Evolutionary conservation across 2,888 invertebrate genomes (phyloP).

Genomic region (Oscheius sp.): DNA sequence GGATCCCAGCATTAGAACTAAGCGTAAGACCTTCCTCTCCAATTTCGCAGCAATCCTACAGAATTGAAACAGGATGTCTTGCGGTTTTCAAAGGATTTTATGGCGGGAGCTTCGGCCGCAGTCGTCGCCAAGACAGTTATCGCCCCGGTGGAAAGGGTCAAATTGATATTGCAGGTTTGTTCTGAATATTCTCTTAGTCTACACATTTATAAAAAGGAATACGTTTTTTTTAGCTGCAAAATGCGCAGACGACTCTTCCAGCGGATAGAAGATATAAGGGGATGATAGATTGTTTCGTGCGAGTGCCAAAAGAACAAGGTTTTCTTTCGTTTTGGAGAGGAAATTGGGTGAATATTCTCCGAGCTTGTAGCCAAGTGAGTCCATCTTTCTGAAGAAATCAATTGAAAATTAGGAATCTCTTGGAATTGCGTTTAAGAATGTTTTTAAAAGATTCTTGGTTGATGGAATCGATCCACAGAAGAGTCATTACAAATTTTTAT

Average conservation of each 20-base stretch:
- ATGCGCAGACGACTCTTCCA: constrained; percentile 81
- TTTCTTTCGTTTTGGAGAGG: constrained; percentile 74
- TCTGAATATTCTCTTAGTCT: constrained; percentile 1
- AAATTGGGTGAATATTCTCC: constrained; percentile 73
- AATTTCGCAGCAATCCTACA: background rate
- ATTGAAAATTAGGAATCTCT: constrained; percentile 61
- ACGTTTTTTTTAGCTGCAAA: constrained; percentile 76
- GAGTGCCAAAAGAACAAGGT: constrained; percentile 69
- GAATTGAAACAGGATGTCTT: constrained; percentile 36
- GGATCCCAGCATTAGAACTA: background rate
- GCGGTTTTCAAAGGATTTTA: constrained; percentile 66
- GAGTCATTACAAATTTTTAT: constrained; percentile 42
- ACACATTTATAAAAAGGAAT: background rate
- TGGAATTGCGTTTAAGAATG: constrained; percentile 67
- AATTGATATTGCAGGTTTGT: constrained; percentile 85
- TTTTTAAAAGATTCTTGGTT: constrained; percentile 60
- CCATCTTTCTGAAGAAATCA: background rate
- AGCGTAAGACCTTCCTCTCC: background rate
- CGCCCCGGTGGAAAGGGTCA: constrained; percentile 93
- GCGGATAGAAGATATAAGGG: constrained; percentile 88
- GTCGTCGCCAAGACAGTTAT: constrained; percentile 92
- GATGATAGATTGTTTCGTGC: constrained; percentile 73
- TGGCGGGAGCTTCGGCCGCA: constrained; percentile 84
- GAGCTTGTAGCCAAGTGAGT: constrained; percentile 69
- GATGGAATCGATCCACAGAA: constrained; percentile 53